These are phyloP conservation scores for Aricia artaxerxes DNA, from an alignment of 2,888 invertebrate species.

Conservation along the genomic window DNA sequence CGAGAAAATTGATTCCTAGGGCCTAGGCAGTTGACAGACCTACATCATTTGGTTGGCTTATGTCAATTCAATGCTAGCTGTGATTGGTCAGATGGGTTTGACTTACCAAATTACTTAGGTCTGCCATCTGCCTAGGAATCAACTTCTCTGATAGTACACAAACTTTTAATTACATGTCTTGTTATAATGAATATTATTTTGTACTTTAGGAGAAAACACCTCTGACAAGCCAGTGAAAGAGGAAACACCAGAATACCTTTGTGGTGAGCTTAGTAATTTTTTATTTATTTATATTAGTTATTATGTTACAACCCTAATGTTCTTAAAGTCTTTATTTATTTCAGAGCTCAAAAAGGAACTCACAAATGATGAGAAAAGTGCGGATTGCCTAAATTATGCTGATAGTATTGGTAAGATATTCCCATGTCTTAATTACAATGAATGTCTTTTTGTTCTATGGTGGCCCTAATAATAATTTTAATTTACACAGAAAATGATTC, in stretches of 20 bases:
- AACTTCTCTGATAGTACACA: too few species aligned
- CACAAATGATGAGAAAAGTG: slow-evolving; percentile 37
- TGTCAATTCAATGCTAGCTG: too few species aligned
- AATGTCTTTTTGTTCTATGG: background rate
- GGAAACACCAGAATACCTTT: slow-evolving; percentile 7
- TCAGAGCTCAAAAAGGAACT: slow-evolving; percentile 31
- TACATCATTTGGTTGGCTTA: too few species aligned
- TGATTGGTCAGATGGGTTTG: too few species aligned
- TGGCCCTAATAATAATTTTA: background rate
- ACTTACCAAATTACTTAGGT: too few species aligned
- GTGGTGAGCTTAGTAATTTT: slow-evolving; percentile 17
- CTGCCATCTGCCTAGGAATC: too few species aligned
- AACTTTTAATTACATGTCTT: background rate
- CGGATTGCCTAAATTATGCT: background rate
- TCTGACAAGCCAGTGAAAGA: slow-evolving; percentile 9
- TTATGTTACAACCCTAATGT: background rate
- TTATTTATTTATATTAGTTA: background rate
- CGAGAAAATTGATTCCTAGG: too few species aligned
- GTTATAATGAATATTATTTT: background rate
- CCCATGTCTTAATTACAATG: background rate
- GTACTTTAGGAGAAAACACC: slow-evolving; percentile 4
- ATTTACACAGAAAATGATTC: slow-evolving; percentile 29
- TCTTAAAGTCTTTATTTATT: slow-evolving; percentile 13
- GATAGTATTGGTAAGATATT: background rate
- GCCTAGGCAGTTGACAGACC: too few species aligned